Base-by-base conservation (phyloP, 2,797 vertebrate genomes). In the Aeoliscus strigatus region DNA sequence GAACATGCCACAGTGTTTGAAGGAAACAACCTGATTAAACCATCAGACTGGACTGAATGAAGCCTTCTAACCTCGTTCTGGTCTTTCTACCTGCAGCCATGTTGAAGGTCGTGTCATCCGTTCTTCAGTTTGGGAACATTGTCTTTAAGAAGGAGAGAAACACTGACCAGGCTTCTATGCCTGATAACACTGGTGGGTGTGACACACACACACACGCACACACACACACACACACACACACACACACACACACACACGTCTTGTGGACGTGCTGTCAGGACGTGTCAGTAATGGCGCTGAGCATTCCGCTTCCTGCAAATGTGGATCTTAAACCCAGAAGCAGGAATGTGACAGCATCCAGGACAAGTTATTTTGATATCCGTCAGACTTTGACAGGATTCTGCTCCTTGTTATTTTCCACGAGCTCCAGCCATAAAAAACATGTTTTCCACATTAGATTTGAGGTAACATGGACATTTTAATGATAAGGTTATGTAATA, bases 141-240 rank as follows among this genome's bases (percentile, higher is more conserved):
- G 74, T 92, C 64, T 99, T 99, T 44, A 98, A 98, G 79, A 98
- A 99, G 73, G 96, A 99, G 77, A 92, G 96, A 65, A 99, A 99
- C 81, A 93, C 92, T 0, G 96, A 99, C 40, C 96, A 99, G 73
- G 94, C 96, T 12, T 98, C 96, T 4, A 98, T 99, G 96, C 96
- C 96, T 1, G 96, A 98, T 82, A 98, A 99, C 51, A 99, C 96
- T 44, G 92, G 96, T 97, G 77, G 13, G 28, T 37, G 14, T 34
- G 35, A n/a, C n/a, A n/a, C n/a, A n/a, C n/a, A n/a, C n/a, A n/a
- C n/a, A n/a, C n/a, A n/a, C n/a, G n/a, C n/a, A n/a, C n/a, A n/a
- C n/a, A n/a, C n/a, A n/a, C n/a, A n/a, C n/a, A n/a, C n/a, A n/a
- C n/a, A n/a, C n/a, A n/a, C n/a, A n/a, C n/a, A n/a, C n/a, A n/a